phyloP scores from a whole-genome alignment of 2,888 invertebrate species.

The Rhaphigaster nebulosa region DNA sequence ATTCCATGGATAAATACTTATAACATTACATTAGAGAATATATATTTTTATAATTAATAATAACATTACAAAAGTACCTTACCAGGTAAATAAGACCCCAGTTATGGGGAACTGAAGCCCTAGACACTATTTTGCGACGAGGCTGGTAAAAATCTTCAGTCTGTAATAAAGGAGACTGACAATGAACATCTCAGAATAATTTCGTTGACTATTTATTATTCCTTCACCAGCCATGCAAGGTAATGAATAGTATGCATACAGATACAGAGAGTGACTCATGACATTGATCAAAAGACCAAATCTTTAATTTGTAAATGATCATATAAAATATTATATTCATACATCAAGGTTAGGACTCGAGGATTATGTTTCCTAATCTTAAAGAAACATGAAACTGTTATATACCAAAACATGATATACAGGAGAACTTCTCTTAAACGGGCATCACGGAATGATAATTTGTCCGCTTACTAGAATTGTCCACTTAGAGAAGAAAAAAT shows the following conservation, averaged over 20 bases:
- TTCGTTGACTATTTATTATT: neutral
- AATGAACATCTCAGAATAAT: neutral
- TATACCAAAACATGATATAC: no score
- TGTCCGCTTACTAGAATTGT: no score
- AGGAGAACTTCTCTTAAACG: no score
- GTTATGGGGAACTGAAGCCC: neutral
- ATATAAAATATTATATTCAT: neutral
- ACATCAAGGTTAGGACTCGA: neutral
- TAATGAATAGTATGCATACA: neutral
- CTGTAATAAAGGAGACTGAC: slow-evolving; percentile 39
- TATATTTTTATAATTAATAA: neutral
- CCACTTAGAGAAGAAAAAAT: no score
- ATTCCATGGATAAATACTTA: neutral
- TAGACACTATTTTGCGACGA: slow-evolving; percentile 2
- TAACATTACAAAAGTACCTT: slow-evolving; percentile 15
- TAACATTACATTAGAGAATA: neutral
- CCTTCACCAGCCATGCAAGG: slow-evolving; percentile 18
- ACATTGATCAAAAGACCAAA: neutral
- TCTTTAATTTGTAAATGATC: neutral
- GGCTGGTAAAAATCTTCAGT: slow-evolving; percentile 46
- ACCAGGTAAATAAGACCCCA: slow-evolving; percentile 37
- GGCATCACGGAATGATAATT: no score
- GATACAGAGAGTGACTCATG: neutral
- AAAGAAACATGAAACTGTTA: no score
- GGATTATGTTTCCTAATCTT: neutral